Conservation (phyloP, 1,140 invertebrate species). For the Steinernema khuongi region DNA sequence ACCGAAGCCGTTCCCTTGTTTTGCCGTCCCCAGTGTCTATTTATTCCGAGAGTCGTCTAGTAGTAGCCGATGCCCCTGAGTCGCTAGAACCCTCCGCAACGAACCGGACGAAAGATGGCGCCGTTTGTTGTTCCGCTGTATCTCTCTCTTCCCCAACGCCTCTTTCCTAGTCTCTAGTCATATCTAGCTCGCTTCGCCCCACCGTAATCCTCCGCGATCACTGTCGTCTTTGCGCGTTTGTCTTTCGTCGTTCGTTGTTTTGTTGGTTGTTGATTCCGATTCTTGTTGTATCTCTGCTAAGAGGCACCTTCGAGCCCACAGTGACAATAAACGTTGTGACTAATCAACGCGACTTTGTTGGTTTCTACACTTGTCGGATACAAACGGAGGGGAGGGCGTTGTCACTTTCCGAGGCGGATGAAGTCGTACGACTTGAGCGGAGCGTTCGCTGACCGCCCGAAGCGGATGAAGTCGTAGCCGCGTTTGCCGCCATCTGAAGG, state of each 20-base stretch:
- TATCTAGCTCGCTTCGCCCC: neutral
- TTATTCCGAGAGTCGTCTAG: neutral
- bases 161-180: neutral
- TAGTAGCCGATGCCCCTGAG: neutral
- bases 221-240: constrained; percentile 16
- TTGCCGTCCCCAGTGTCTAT: neutral
- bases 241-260: constrained; percentile 15
- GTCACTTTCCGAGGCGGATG: neutral
- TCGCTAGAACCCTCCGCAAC: constrained; percentile 9
- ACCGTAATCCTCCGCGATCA: neutral
- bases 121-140: neutral
- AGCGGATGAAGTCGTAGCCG: constrained; percentile 11
- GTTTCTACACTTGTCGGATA: neutral
- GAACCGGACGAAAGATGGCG: constrained; percentile 1
- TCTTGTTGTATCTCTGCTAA: constrained; percentile 10
- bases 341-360: neutral
- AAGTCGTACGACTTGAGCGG: neutral
- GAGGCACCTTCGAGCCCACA: neutral
- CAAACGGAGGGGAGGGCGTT: neutral
- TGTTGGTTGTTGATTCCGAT: neutral
- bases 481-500: constrained; percentile 7
- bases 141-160: neutral
- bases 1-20: neutral
- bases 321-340: neutral
- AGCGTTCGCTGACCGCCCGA: constrained; percentile 3